Conservation (phyloP, 2,113 vertebrate genomes). For the Actenoides hombroni region DNA sequence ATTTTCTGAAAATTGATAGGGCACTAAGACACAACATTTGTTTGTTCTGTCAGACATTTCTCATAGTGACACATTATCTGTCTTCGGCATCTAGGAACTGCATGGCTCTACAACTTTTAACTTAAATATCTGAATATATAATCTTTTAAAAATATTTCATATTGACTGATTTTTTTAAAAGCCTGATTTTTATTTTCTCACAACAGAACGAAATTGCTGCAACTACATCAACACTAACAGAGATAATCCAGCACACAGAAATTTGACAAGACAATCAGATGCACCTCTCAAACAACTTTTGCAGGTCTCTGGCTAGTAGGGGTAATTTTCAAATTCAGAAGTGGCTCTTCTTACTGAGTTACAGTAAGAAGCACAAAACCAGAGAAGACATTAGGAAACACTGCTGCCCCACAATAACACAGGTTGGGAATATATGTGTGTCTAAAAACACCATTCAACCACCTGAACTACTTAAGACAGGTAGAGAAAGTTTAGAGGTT, state of each 20-base stretch:
- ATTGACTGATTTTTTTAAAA: fast-evolving
- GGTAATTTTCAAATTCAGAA: not conserved
- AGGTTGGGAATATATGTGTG: not conserved
- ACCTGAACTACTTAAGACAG: not conserved
- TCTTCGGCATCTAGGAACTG: not conserved
- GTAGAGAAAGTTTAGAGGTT: not conserved
- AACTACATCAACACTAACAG: not conserved
- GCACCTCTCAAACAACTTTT: not conserved
- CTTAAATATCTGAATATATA: not conserved
- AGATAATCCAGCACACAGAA: not conserved
- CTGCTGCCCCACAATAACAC: not conserved
- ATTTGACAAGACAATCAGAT: not conserved
- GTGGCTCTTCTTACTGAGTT: not conserved
- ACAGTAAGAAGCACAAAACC: not conserved
- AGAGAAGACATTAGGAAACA: not conserved
- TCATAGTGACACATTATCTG: not conserved
- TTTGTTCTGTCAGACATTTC: not conserved
- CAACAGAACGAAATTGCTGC: not conserved
- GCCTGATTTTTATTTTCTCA: not conserved
- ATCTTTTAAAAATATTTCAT: not conserved
- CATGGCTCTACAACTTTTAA: not conserved
- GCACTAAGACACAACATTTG: not conserved
- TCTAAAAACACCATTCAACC: not conserved
- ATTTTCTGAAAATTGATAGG: not conserved
- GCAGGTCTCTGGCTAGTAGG: not conserved